Base-by-base conservation (phyloP, 2,113 vertebrate genomes). In the Pomatorhinus ruficollis region DNA sequence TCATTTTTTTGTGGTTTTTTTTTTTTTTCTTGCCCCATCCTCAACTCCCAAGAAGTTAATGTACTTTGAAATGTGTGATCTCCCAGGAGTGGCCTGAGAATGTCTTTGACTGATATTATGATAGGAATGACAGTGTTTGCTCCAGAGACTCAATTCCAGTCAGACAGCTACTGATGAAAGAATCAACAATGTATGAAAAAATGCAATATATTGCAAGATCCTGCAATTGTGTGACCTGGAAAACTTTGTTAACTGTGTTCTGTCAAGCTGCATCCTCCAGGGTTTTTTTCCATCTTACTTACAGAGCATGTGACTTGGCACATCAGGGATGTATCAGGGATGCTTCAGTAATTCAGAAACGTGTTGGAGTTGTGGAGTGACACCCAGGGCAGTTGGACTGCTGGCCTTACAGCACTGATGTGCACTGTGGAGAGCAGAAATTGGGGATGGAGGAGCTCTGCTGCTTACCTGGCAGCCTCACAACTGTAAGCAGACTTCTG, bases 1-100 rank as follows among this genome's bases (percentile, higher is more conserved):
- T 63, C 7, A 15, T 2, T 61, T 39, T 44, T 20, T 27, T 39
- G 10, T 39, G 27, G 30, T 7, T 2, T 54, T 10, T 2, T 60
- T 2, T 60, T 27, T 19, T 0, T 15, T 11, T 14, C 0, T 17
- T 39, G 17, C 17, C 9, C 8, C 4, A 21, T 8, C 9, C 5
- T 11, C 33, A 59, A 1, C 35, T 89, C 28, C 10, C 5, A 25
- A 15, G 17, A 72, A 60, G 37, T 52, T 63, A 60, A 57, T 52
- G 9, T 35, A 45, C 19, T 33, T 71, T 53, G 40, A 72, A 65
- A 80, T 37, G 24, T 33, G 44, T 83, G 44, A 30, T 59, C 2
- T 93, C n/a, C 28, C 15, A 44, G 66, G 71, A 84, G 64, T 65
- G 40, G 9, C 33, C 44, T 59, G 57, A 50, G 42, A 85, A 49